Percentiles rank a stretch among this genome's conserved stretches.
Evolutionary conservation across 1,140 invertebrate genomes (phyloP).

Genomic region (Eurosta solidaginis): DNA sequence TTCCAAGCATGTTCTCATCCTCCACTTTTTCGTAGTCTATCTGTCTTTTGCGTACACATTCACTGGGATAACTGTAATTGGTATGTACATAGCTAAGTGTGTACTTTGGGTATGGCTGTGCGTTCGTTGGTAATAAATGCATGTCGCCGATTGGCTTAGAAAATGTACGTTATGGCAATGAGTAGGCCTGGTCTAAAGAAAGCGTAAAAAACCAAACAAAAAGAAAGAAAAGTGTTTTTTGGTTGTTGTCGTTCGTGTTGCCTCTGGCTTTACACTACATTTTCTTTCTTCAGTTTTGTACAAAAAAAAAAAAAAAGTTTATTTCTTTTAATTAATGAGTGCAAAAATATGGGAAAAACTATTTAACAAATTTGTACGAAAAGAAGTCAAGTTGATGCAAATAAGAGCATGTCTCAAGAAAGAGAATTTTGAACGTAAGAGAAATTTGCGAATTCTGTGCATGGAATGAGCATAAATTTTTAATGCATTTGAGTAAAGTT

Average conservation of each 20-base stretch:
- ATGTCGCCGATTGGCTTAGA: constrained; percentile 25
- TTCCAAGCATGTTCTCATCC: not conserved
- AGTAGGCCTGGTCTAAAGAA: constrained; percentile 18
- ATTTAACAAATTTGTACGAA: not conserved
- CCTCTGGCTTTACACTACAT: not conserved
- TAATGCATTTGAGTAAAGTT: too few species aligned
- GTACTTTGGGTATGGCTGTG: too few species aligned
- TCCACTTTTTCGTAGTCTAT: not conserved
- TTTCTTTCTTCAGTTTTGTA: not conserved
- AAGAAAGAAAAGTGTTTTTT: not conserved
- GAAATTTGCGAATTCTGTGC: not conserved
- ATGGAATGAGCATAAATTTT: not conserved
- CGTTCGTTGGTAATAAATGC: not conserved
- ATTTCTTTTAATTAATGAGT: not conserved
- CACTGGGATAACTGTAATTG: not conserved
- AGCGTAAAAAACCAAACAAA: not conserved
- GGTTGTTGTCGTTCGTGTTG: not conserved
- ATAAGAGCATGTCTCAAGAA: not conserved
- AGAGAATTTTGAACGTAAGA: not conserved
- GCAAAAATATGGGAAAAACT: not conserved
- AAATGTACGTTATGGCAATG: not conserved
- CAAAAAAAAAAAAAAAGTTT: not conserved
- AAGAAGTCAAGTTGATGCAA: not conserved
- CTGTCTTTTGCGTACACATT: not conserved
- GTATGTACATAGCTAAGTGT: not conserved